Conservation (phyloP, 1,140 invertebrate genomes). For the Drosophila fuyamai region DNA sequence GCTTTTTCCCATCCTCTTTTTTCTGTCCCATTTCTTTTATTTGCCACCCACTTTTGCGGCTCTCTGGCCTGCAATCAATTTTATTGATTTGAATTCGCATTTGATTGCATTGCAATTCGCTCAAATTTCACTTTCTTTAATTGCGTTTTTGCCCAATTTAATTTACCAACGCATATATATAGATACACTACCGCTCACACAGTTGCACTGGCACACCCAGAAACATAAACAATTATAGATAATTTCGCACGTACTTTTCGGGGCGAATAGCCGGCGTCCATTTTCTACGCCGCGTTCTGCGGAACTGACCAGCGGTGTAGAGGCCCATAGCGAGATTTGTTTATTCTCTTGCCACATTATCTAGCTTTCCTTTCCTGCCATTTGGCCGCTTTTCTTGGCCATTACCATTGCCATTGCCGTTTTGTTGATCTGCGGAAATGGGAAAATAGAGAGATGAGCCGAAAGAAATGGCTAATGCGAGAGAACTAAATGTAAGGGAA, state of each 20-base stretch:
- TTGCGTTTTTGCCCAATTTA: constrained; percentile 32
- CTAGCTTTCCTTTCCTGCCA: constrained; percentile 25
- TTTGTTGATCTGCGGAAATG: constrained; percentile 41
- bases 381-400: constrained; percentile 63
- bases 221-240: constrained; percentile 1
- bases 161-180: constrained; percentile 19
- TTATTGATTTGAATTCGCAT: constrained; percentile 69
- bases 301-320: constrained; percentile 52
- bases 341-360: constrained; percentile 70
- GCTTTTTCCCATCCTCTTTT: constrained; percentile 24
- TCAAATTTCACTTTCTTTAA: constrained; percentile 42
- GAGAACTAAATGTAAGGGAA: constrained; percentile 23
- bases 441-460: constrained; percentile 42
- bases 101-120: constrained; percentile 44
- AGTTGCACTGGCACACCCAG: constrained; percentile 6
- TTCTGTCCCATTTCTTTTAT: constrained; percentile 1
- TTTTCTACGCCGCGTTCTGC: constrained; percentile 70
- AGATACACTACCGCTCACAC: constrained; percentile 3
- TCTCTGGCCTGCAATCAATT: constrained; percentile 58
- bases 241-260: constrained; percentile 65
- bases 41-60: neutral
- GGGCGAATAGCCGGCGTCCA: constrained; percentile 65
- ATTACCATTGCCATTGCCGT: constrained; percentile 59
- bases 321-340: constrained; percentile 45
- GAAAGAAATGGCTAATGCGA: constrained; percentile 38